Evolutionary conservation across 2,113 vertebrate genomes (phyloP).

Genomic region (Strigops habroptila): DNA sequence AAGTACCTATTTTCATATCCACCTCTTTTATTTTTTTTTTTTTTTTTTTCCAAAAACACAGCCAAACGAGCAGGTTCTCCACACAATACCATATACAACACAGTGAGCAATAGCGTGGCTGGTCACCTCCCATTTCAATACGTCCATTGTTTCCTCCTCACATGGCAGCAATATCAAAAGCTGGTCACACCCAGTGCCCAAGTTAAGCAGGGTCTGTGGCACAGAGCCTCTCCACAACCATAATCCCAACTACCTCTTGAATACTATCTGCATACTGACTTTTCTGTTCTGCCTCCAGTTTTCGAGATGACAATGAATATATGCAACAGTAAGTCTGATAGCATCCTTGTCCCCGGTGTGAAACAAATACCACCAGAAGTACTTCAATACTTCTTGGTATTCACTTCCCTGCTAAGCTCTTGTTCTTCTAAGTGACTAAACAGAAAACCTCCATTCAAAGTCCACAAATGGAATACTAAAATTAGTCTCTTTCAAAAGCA

Average conservation of each 20-base stretch:
- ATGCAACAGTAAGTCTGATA: background rate
- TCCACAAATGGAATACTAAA: background rate
- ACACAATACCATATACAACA: rapidly evolving
- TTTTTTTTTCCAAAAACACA: no score
- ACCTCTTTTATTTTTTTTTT: no score
- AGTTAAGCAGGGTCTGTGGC: background rate
- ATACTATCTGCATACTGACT: background rate
- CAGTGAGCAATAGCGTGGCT: background rate
- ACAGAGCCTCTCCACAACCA: background rate
- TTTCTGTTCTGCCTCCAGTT: background rate
- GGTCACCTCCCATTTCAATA: background rate
- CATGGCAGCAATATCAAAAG: background rate
- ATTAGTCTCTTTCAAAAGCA: background rate
- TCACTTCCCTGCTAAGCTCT: background rate
- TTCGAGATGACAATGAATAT: background rate
- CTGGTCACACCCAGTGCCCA: background rate
- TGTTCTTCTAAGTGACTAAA: background rate
- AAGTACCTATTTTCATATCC: background rate
- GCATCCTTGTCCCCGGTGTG: background rate
- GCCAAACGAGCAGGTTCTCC: background rate
- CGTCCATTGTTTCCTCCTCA: background rate
- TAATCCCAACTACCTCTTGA: background rate
- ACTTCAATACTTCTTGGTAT: background rate
- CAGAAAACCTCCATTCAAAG: background rate
- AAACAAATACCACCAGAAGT: background rate